Percentiles rank a stretch among this genome's conserved stretches.
Evolutionary conservation across 1,140 invertebrate genomes (phyloP).

Genomic region (Sycophila sp.): DNA sequence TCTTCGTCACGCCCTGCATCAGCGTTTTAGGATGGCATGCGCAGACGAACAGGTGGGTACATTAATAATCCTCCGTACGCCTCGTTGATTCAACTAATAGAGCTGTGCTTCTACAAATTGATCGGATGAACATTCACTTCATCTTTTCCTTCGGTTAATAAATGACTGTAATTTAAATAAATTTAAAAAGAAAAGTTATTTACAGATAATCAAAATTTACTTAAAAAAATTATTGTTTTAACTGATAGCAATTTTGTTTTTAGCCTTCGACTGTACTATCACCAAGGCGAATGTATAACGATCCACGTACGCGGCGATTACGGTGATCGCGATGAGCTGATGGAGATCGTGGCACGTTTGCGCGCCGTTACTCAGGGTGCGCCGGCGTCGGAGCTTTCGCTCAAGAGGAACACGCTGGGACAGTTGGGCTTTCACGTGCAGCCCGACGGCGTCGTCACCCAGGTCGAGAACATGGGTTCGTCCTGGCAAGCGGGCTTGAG

Average conservation of each 20-base stretch:
- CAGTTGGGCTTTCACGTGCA: constrained; percentile 97
- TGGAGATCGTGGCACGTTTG: constrained; percentile 80
- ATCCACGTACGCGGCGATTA: constrained; percentile 74
- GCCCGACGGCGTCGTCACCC: constrained; percentile 93
- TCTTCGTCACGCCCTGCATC: constrained; percentile 87
- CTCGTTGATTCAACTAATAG: too few relatives aligned
- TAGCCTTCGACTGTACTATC: constrained; percentile 77
- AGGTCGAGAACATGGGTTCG: constrained; percentile 88
- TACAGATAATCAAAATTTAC: too few relatives aligned
- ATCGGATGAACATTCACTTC: too few relatives aligned
- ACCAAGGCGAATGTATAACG: constrained; percentile 87
- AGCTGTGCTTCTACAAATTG: too few relatives aligned
- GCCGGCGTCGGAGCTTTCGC: constrained; percentile 78
- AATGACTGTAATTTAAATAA: too few relatives aligned
- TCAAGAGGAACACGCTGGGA: constrained; percentile 81
- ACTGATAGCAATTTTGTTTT: too few relatives aligned
- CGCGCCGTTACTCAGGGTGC: constrained; percentile 79
- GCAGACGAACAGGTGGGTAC: constrained; percentile 71
- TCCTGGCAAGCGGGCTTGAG: constrained; percentile 90
- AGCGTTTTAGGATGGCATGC: constrained; percentile 86
- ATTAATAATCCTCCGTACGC: neutral
- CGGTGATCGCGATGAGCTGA: constrained; percentile 79
- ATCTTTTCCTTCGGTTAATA: too few relatives aligned
- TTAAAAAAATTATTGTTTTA: too few relatives aligned
- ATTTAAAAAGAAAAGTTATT: too few relatives aligned